Base-by-base conservation (phyloP, 2,113 vertebrate genomes). In the Pseudorhombus dupliciocellatus region DNA sequence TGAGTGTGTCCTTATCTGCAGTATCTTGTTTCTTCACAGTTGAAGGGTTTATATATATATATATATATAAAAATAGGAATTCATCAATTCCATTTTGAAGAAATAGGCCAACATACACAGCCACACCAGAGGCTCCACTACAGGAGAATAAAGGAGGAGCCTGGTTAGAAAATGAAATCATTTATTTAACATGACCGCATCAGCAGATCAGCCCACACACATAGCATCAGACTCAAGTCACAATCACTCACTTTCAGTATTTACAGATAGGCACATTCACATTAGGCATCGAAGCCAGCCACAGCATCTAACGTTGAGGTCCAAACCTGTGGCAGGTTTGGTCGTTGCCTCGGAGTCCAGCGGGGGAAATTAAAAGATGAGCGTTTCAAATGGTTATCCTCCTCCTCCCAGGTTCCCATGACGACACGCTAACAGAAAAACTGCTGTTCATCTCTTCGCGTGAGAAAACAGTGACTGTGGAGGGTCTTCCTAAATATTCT, bases 221-320 rank as follows among this genome's bases (percentile, higher is more conserved):
- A 59, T 46, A 72, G 86, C 84, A 79, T 85, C 87, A 83, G 85
- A 81, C 82, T 88, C 82, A 71, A 72, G 63, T 86, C 88, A 88
- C 86, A 84, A 46, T 88, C 90, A 87, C 85, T 83, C 87, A 79
- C 85, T 75, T 86, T 76, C 89, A 91, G 66, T 91, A 90, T 90
- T 57, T 90, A 92, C 90, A 92, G 88, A 79, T 90, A 92, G 90
- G 90, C 90, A 92, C 90, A 91, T 90, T 92, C 87, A 89, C 88
- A 86, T 84, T 71, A 54, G 87, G 85, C 85, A 6, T 79, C 31
- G 24, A 69, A 84, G 85, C 79, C 82, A 68, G 69, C 81, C 72
- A 81, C 87, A 74, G 89, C 81, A 37, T 67, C 68, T 50, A 30
- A 62, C 40, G 78, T 10, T 78, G 5, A 20, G 74, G 78, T 79